These are phyloP conservation scores for Dermolepida albohirtum DNA, from an alignment of 2,888 invertebrate species.

Conservation along the genomic window DNA sequence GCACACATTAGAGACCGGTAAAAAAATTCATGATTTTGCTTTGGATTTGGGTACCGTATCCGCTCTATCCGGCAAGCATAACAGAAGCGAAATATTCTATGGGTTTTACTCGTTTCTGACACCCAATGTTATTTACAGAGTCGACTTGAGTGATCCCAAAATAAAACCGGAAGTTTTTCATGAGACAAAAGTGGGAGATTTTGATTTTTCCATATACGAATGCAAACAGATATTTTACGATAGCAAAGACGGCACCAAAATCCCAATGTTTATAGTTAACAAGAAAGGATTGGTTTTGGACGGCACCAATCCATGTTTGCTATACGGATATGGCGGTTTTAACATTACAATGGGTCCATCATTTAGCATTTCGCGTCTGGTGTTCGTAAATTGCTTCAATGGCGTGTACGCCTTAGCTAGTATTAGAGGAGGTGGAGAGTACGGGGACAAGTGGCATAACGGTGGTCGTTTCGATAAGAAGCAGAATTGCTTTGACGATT, in stretches of 20 bases:
- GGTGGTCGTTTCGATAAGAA: slow-evolving; percentile 91
- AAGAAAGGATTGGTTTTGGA: slow-evolving; percentile 72
- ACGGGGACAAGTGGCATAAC: slow-evolving; percentile 98
- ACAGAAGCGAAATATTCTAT: slow-evolving; percentile 91
- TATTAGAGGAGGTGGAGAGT: slow-evolving; percentile 97
- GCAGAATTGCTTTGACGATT: slow-evolving; percentile 98
- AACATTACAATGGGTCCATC: slow-evolving; percentile 91
- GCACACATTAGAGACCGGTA: slow-evolving; percentile 79
- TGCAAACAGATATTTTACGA: slow-evolving; percentile 92
- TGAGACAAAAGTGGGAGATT: slow-evolving; percentile 87
- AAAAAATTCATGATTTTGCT: slow-evolving; percentile 78
- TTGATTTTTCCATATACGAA: slow-evolving; percentile 82
- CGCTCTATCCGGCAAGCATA: slow-evolving; percentile 86
- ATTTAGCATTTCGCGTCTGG: slow-evolving; percentile 87
- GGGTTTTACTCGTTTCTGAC: slow-evolving; percentile 94
- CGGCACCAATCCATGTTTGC: slow-evolving; percentile 82
- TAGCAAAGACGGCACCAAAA: slow-evolving; percentile 92
- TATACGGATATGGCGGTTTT: slow-evolving; percentile 98
- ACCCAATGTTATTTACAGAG: slow-evolving; percentile 86
- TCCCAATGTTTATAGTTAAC: slow-evolving; percentile 95
- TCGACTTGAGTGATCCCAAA: slow-evolving; percentile 74
- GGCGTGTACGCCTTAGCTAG: slow-evolving; percentile 94
- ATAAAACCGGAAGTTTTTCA: slow-evolving; percentile 72
- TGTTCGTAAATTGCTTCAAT: slow-evolving; percentile 90
- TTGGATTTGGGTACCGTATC: slow-evolving; percentile 89